Conservation (phyloP, 2,888 invertebrate species). For the Polydesmus complanatus region DNA sequence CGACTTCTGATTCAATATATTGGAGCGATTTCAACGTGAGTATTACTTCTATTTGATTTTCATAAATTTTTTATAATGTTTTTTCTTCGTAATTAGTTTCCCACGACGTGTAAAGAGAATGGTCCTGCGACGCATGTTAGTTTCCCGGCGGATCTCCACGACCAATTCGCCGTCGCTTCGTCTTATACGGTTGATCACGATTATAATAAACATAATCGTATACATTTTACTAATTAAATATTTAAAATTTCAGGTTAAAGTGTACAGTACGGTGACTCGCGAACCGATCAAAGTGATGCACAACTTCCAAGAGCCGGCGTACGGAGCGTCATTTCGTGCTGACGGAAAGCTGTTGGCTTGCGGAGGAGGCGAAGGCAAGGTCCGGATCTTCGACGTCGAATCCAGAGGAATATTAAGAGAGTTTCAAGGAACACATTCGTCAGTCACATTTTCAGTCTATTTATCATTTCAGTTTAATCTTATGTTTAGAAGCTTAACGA, state of each 20-base stretch:
- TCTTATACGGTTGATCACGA: constrained; percentile 54
- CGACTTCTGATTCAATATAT: constrained; percentile 64
- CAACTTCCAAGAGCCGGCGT: constrained; percentile 66
- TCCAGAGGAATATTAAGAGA: constrained; percentile 67
- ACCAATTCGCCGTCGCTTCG: constrained; percentile 83
- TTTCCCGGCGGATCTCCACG: constrained; percentile 75
- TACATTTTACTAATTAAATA: neutral
- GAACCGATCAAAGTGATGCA: constrained; percentile 66
- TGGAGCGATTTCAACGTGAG: constrained; percentile 78
- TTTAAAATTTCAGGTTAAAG: constrained; percentile 36
- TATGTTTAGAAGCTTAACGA: too few relatives aligned
- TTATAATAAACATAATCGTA: neutral
- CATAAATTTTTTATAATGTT: neutral
- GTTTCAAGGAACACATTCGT: constrained; percentile 65
- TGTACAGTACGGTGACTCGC: constrained; percentile 76
- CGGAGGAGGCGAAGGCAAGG: constrained; percentile 74
- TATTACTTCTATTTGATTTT: constrained; percentile 21
- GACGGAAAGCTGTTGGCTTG: constrained; percentile 71
- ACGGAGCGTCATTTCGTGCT: constrained; percentile 65
- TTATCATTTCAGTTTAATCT: too few relatives aligned
- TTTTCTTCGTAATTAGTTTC: constrained; percentile 43
- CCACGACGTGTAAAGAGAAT: constrained; percentile 79
- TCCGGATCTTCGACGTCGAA: constrained; percentile 76
- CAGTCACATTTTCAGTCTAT: constrained; percentile 10
- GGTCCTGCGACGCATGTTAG: constrained; percentile 82